Evolutionary conservation across 2,113 vertebrate genomes (phyloP).

Genomic region (Mesoclemmys tuberculata): DNA sequence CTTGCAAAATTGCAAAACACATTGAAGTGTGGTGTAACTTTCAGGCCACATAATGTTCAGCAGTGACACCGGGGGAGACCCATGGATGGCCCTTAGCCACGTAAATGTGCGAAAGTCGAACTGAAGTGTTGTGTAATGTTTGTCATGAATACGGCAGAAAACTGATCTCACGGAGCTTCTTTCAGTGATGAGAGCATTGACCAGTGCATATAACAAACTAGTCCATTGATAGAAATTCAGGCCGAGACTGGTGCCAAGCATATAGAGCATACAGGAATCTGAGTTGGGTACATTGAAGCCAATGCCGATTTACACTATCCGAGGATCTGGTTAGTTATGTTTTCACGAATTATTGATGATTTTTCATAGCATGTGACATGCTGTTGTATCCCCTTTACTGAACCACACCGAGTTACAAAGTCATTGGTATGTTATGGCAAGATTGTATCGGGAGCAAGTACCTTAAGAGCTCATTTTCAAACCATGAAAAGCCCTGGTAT

Average conservation of each 20-base stretch:
- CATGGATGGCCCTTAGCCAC: background rate
- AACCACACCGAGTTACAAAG: background rate
- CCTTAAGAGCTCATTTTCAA: background rate
- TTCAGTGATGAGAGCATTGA: background rate
- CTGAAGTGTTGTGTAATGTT: accelerated
- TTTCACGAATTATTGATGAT: background rate
- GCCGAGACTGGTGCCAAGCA: background rate
- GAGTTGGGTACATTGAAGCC: background rate
- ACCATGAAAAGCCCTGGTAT: background rate
- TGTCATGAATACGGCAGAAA: slow-evolving; percentile 14
- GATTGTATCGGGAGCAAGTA: background rate
- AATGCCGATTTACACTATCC: background rate
- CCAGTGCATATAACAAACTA: background rate
- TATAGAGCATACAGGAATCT: background rate
- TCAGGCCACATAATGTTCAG: slow-evolving; percentile 27
- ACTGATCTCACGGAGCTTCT: background rate
- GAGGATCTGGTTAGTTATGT: background rate
- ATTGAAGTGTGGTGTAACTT: slow-evolving; percentile 20
- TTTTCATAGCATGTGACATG: background rate
- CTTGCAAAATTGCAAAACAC: slow-evolving; percentile 12
- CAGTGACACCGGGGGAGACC: slow-evolving; percentile 26
- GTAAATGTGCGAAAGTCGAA: slow-evolving; percentile 14
- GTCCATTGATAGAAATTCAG: background rate
- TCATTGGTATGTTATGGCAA: background rate
- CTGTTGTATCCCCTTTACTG: background rate